phyloP scores from a whole-genome alignment of 2,113 vertebrate genomes.

The Clarias magur region DNA sequence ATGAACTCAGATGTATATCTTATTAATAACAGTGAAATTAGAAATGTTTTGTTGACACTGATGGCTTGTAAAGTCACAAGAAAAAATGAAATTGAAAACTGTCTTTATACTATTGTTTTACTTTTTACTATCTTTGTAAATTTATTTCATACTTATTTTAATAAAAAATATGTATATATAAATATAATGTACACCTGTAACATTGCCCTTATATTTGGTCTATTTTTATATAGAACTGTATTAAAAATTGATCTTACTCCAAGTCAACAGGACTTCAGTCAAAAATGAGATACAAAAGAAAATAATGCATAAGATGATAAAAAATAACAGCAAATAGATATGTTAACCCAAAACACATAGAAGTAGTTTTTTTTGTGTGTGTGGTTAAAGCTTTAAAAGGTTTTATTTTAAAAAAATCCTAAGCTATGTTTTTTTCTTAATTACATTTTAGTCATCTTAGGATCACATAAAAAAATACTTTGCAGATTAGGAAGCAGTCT shows the following conservation, averaged over 20 bases:
- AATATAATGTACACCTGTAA: constrained; percentile 31
- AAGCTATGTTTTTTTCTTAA: neutral
- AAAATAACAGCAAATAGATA: neutral
- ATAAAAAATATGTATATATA: constrained; percentile 67
- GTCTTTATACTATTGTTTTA: constrained; percentile 66
- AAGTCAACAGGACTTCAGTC: neutral
- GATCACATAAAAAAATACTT: neutral
- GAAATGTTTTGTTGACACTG: constrained; percentile 55
- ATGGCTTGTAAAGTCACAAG: constrained; percentile 59
- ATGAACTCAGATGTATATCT: constrained; percentile 51
- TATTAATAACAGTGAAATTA: constrained; percentile 59
- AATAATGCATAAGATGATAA: neutral
- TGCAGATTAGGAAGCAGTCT: neutral
- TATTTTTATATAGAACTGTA: neutral
- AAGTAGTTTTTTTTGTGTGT: neutral
- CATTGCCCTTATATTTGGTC: neutral
- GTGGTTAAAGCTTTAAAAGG: neutral
- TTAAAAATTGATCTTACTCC: neutral
- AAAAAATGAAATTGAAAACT: constrained; percentile 29
- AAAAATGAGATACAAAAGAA: neutral
- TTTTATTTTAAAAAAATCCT: neutral
- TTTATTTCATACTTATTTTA: constrained; percentile 67
- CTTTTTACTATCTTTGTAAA: constrained; percentile 58
- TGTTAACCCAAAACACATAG: neutral
- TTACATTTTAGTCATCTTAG: neutral